Evolutionary conservation across 1,140 invertebrate genomes (phyloP).

Genomic region (Laupala kohalensis): DNA sequence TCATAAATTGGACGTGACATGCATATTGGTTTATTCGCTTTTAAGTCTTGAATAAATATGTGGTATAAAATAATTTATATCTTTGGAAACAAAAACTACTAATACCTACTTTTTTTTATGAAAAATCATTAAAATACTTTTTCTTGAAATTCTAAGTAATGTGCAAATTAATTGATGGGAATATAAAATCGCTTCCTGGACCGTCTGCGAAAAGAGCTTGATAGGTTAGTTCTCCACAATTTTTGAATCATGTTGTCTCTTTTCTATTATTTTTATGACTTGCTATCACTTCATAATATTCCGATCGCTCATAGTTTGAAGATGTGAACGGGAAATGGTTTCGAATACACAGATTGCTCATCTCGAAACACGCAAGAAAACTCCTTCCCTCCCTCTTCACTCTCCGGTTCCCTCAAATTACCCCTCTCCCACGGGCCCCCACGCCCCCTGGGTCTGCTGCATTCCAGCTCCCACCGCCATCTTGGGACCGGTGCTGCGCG

Average conservation of each 20-base stretch:
- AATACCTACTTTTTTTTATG: no score
- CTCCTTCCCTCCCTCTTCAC: neutral
- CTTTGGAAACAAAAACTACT: no score
- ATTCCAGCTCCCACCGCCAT: constrained; percentile 5
- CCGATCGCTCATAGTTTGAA: neutral
- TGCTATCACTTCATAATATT: no score
- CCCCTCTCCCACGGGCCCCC: constrained; percentile 8
- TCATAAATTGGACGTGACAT: no score
- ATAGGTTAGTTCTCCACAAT: no score
- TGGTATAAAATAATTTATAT: no score
- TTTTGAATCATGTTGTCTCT: neutral
- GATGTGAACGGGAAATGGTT: neutral
- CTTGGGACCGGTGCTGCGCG: constrained; percentile 4
- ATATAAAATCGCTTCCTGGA: neutral
- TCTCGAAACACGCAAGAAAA: neutral
- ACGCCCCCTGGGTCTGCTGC: constrained; percentile 8
- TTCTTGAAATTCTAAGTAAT: no score
- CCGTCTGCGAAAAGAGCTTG: neutral
- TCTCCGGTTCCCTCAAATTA: neutral
- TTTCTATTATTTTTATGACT: no score
- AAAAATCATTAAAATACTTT: no score
- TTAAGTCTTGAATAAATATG: no score
- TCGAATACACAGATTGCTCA: constrained; percentile 6
- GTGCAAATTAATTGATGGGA: neutral
- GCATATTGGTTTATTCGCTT: no score